Evolutionary conservation across 2,797 vertebrate species (phyloP), one percentile per base, ranked within the genome.

Genomic region (Chaenodraco wilsoni): DNA sequence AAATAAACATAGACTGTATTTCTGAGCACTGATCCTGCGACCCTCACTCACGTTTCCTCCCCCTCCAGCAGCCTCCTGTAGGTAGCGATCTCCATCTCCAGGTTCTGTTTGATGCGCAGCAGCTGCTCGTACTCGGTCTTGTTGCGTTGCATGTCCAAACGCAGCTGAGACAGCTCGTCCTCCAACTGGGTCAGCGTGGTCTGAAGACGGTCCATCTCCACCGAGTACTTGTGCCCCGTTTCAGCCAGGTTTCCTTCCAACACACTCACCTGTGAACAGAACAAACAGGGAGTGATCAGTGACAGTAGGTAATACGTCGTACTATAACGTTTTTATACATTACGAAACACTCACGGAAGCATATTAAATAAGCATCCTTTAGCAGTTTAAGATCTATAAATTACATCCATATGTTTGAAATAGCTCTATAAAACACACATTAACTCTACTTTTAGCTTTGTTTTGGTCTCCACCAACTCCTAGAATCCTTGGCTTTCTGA

Each of bases 11-110:
- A 37, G 33, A 19, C 17, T 43, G n/a, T 7, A 16, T 3, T 41
- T 19, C 5, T 17, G 12, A 12, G 33, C 3, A 15, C 12, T 10
- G 12, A 5, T 5, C 0, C 1, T 37, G 4, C 0, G 4, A 4
- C 9, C 10, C 74, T 45, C n/a, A 78, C 92, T 90, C 84, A 96
- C 94, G 92, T 75, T 78, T 96, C 92, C 55, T 49, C 95, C 86
- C 95, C 95, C 60, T 94, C 94, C 89, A 95, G 93, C 74, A 94
- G 88, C 77, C 93, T 91, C 86, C 95, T 94, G 89, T 95, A 95
- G 74, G 94, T 96, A 66, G 91, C 88, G 17, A 94, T 95, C 93
- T 96, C 95, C 90, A 95, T 93, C 89, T 96, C 92, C 91, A 94
- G 92, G 83, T 92, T 95, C 91, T 94, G 94, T 61, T 93, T 95